Percentiles rank a stretch among this genome's conserved stretches.
These are phyloP conservation scores for Mirounga angustirostris DNA, from an alignment of 2,113 vertebrate species.

Conservation along the genomic window DNA sequence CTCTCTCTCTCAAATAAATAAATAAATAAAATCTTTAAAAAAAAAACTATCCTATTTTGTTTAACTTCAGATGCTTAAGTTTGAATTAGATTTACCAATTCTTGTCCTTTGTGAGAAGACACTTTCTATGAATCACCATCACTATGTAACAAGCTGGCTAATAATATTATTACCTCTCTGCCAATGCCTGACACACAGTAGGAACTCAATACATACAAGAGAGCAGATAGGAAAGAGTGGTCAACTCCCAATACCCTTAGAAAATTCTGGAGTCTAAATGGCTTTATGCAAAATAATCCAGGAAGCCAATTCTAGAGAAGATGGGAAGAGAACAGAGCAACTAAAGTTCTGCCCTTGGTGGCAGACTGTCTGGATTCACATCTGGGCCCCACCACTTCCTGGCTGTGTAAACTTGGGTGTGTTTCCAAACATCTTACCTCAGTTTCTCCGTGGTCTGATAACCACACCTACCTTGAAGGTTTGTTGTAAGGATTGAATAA, in stretches of 20 bases:
- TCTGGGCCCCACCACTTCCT: too few relatives aligned
- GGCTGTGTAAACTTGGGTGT: not conserved
- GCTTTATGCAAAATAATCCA: not conserved
- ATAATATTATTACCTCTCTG: not conserved
- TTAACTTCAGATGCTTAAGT: not conserved
- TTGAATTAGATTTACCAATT: not conserved
- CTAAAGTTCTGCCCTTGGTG: accelerated
- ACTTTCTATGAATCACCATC: not conserved
- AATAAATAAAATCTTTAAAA: too few relatives aligned
- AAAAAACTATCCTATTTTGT: not conserved
- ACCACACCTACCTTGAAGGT: not conserved
- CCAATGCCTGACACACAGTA: not conserved
- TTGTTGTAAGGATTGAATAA: not conserved
- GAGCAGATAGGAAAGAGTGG: not conserved
- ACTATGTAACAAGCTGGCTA: not conserved
- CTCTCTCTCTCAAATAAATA: too few relatives aligned
- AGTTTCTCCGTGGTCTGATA: not conserved
- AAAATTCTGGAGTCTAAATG: not conserved
- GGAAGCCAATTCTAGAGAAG: not conserved
- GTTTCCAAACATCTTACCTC: not conserved
- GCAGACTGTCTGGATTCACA: not conserved
- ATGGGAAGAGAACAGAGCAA: not conserved
- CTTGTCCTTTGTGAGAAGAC: not conserved
- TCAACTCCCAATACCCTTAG: not conserved
- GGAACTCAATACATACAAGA: not conserved